Base-by-base conservation (phyloP, 2,888 invertebrate species). In the Ferrisia virgata region DNA sequence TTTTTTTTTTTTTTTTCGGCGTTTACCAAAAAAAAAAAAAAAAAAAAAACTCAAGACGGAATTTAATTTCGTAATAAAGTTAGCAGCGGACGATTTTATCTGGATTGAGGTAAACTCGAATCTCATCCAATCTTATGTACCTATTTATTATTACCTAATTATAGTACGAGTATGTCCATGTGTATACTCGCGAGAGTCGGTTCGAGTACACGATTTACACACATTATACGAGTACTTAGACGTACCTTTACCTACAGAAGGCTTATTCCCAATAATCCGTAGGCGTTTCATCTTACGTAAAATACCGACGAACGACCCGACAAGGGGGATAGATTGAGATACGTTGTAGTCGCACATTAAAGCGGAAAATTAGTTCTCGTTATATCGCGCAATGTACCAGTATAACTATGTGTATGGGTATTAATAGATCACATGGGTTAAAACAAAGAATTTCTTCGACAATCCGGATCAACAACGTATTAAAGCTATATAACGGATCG, bases 261-360 rank as follows among this genome's bases (percentile, higher is more conserved):
- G 64, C 64, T 28, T 64, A 64, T 64, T 64, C 28, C 53, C 64
- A 64, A 28, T 28, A 64, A 64, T 64, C 64, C 28, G 64, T 64
- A 28, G 64, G 64, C 64, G 64, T 64, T 64, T 64, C 64, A 64
- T 64, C 64, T 64, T 64, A 64, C 64, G 64, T 64, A 64, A 64
- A 64, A 53, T 53, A 22, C 53, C 64, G 64, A 64, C 64, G 64
- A 64, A 39, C 39, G 39, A 39, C 39, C 6, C 11, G 39, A 39
- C 39, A 11, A 8, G 11, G 11, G 39, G 5, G 11, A 8, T 8
- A 5, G 39, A 39, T 5, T 39, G 11, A 39, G 39, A 11, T 39
- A 53, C 72, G 36, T 18, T 18, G 22, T 76, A 76, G 33, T 76
- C 72, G 72, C 36, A 18, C 36, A 33, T 76, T 76, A 36, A 36